Evolutionary conservation across 2,888 invertebrate genomes (phyloP).

Genomic region (Xestobium rufovillosum): DNA sequence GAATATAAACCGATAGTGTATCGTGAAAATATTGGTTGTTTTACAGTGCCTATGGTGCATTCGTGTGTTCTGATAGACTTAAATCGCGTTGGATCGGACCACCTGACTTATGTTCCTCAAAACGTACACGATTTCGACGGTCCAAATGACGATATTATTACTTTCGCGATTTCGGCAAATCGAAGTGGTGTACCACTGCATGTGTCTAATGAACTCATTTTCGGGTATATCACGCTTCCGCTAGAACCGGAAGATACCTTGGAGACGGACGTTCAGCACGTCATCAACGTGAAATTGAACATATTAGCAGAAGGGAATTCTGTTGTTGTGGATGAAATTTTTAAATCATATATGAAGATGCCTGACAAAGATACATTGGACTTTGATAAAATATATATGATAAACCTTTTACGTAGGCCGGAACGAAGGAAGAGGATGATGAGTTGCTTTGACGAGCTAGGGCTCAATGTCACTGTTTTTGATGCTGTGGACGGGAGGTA

Average conservation of each 20-base stretch:
- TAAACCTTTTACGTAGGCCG: constrained; percentile 78
- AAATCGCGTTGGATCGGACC: constrained; percentile 48
- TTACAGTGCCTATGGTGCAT: constrained; percentile 86
- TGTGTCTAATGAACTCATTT: constrained; percentile 73
- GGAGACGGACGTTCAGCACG: constrained; percentile 59
- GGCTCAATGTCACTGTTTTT: constrained; percentile 66
- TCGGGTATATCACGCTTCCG: constrained; percentile 79
- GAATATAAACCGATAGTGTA: constrained; percentile 76
- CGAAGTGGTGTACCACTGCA: constrained; percentile 56
- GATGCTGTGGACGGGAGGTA: constrained; percentile 87
- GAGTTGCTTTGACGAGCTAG: constrained; percentile 68
- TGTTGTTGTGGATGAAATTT: constrained; percentile 41
- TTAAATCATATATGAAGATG: constrained; percentile 34
- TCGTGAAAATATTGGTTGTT: constrained; percentile 62
- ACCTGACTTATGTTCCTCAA: constrained; percentile 65
- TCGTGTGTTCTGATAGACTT: constrained; percentile 78
- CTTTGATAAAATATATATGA: constrained; percentile 80
- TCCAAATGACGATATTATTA: constrained; percentile 79
- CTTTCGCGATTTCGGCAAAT: constrained; percentile 79
- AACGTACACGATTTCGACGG: constrained; percentile 60
- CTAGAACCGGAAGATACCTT: constrained; percentile 61
- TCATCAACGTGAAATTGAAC: constrained; percentile 60
- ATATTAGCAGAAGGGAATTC: constrained; percentile 51
- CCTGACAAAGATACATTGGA: constrained; percentile 56
- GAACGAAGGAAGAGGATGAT: constrained; percentile 77